phyloP scores from a whole-genome alignment of 2,888 invertebrate genomes.

The Noctua comes region DNA sequence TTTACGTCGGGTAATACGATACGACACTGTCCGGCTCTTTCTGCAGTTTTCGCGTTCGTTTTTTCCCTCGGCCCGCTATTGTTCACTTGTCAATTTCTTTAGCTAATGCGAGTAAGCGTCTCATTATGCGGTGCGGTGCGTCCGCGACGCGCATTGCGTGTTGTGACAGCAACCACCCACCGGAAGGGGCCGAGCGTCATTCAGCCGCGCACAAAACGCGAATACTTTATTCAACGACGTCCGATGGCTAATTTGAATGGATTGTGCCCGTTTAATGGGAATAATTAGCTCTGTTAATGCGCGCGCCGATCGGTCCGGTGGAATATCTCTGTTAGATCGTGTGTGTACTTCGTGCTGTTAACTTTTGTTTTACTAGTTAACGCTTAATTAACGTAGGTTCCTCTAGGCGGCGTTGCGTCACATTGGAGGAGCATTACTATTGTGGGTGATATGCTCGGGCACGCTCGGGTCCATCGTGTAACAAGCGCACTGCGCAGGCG shows the following conservation, averaged over 20 bases:
- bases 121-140: conserved; percentile 90
- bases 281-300: conserved; percentile 87
- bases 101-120: conserved; percentile 91
- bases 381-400: conserved; percentile 77
- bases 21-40: conserved; percentile 90
- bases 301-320: conserved; percentile 67
- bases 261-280: conserved; percentile 87
- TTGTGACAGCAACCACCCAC: conserved; percentile 91
- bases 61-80: conserved; percentile 87
- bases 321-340: conserved; percentile 77
- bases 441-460: conserved; percentile 68
- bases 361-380: conserved; percentile 78
- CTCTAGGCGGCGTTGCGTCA: conserved; percentile 71
- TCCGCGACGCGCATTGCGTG: conserved; percentile 89
- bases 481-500: conserved; percentile 65
- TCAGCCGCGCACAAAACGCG: conserved; percentile 88
- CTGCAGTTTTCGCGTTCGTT: conserved; percentile 87
- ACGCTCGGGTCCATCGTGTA: conserved; percentile 69
- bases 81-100: conserved; percentile 91
- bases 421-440: conserved; percentile 67
- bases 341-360: conserved; percentile 72
- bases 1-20: conserved; percentile 90
- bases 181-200: conserved; percentile 89
- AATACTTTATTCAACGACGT: conserved; percentile 88
- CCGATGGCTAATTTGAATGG: conserved; percentile 90